These are phyloP conservation scores for Pyrgilauda ruficollis DNA, from an alignment of 2,113 vertebrate species.

Conservation along the genomic window DNA sequence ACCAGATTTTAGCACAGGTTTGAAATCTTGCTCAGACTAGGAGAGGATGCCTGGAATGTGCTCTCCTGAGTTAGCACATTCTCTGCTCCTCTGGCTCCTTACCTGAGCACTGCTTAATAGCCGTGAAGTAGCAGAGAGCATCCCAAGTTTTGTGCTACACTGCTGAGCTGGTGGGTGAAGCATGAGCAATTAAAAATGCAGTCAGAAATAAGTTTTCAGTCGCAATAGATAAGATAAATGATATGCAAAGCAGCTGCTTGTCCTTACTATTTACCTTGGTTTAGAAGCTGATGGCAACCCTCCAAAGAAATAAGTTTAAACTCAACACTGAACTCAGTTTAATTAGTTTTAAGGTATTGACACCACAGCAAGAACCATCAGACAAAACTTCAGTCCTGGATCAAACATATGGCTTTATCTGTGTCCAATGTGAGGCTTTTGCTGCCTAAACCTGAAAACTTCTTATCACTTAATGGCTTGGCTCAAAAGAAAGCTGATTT, in stretches of 20 bases:
- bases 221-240: not conserved
- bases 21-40: not conserved
- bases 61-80: not conserved
- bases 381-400: constrained; percentile 36
- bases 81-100: not conserved
- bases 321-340: constrained; percentile 19
- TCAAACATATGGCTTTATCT: constrained; percentile 36
- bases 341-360: constrained; percentile 60
- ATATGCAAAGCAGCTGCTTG: constrained; percentile 22
- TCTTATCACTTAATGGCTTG: constrained; percentile 59
- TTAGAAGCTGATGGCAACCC: not conserved
- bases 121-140: not conserved
- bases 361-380: constrained; percentile 12
- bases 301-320: constrained; percentile 46
- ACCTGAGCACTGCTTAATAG: not conserved
- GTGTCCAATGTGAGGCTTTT: not conserved
- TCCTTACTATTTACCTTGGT: constrained; percentile 24
- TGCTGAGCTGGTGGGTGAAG: not conserved
- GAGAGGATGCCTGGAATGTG: not conserved
- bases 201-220: not conserved
- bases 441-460: constrained; percentile 50
- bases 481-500: constrained; percentile 43
- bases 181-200: not conserved
- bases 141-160: not conserved
- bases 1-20: not conserved